Evolutionary conservation across 2,888 invertebrate genomes (phyloP).

Genomic region (Zonitis immaculata): DNA sequence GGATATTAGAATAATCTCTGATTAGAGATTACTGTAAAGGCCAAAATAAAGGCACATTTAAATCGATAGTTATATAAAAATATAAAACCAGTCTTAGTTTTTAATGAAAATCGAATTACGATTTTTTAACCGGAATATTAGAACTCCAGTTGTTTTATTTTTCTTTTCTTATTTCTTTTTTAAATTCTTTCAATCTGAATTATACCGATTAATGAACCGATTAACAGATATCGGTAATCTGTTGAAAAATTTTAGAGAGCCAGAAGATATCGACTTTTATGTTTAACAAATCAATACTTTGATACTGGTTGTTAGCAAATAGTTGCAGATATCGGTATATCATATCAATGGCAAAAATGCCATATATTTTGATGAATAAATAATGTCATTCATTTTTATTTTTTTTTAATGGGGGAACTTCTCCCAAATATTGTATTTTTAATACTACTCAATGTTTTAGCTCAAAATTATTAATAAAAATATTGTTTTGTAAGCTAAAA

Average conservation of each 20-base stretch:
- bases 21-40: neutral
- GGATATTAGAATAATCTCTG: neutral
- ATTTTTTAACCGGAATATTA: neutral
- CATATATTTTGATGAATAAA: too few species aligned
- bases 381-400: too few species aligned
- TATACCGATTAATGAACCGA: too few species aligned
- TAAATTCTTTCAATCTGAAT: too few species aligned
- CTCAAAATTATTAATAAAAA: conserved; percentile 8
- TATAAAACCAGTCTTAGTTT: neutral
- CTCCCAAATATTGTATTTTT: neutral
- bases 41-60: neutral
- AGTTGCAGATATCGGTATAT: too few species aligned
- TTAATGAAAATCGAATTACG: neutral
- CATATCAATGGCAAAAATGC: too few species aligned
- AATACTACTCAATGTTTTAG: conserved; percentile 6
- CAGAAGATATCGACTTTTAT: too few species aligned
- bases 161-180: too few species aligned
- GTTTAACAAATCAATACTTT: too few species aligned
- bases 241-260: too few species aligned
- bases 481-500: conserved; percentile 9
- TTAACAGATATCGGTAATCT: too few species aligned
- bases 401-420: neutral
- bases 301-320: too few species aligned
- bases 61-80: neutral
- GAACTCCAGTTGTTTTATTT: neutral